Evolutionary conservation across 2,888 invertebrate species (phyloP).

Genomic region (Mantis religiosa): DNA sequence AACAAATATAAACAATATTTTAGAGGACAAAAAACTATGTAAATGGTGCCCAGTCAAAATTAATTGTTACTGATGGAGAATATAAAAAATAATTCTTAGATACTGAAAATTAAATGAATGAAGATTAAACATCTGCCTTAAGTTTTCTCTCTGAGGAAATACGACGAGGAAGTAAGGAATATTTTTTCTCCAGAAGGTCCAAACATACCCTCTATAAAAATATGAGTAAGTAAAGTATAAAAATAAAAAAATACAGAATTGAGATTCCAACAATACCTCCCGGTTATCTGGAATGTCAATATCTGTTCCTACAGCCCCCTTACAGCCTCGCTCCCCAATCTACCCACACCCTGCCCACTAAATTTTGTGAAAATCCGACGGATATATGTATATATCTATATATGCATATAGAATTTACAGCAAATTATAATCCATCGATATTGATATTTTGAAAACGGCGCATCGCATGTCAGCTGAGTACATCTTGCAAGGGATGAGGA

Average conservation of each 20-base stretch:
- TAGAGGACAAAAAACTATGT: no score
- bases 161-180: background rate
- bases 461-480: background rate
- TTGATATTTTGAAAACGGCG: slow-evolving; percentile 10
- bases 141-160: background rate
- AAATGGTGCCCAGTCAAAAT: no score
- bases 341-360: slow-evolving; percentile 14
- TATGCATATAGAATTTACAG: slow-evolving; percentile 8
- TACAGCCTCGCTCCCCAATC: background rate
- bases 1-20: no score
- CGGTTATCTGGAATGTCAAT: slow-evolving; percentile 11
- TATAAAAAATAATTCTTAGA: no score
- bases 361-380: slow-evolving; percentile 8
- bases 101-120: no score
- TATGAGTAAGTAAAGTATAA: background rate
- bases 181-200: background rate
- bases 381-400: background rate
- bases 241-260: background rate
- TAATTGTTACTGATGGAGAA: no score
- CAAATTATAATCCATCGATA: slow-evolving; percentile 17
- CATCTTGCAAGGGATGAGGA: background rate
- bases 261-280: slow-evolving; percentile 5
- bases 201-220: background rate
- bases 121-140: background rate
- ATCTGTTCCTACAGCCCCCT: background rate